Percentiles rank a stretch among this genome's conserved stretches.
phyloP scores from a whole-genome alignment of 2,113 vertebrate species.

The Hyaena hyaena region DNA sequence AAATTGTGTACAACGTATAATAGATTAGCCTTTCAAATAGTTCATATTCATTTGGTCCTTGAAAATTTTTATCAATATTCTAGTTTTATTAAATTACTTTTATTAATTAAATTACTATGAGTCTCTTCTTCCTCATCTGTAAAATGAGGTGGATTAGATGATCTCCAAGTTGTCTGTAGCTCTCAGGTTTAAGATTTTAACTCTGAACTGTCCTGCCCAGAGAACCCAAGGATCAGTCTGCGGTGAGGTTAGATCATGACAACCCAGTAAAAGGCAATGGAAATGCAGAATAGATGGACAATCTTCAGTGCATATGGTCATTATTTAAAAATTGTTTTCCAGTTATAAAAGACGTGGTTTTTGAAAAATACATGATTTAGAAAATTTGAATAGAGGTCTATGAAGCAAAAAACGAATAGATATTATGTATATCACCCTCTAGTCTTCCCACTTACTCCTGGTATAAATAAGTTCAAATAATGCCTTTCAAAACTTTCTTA shows the following conservation, averaged over 20 bases:
- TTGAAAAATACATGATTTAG: neutral
- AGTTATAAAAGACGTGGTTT: constrained; percentile 7
- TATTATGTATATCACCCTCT: neutral
- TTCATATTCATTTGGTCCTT: constrained; percentile 58
- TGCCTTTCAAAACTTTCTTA: constrained; percentile 41
- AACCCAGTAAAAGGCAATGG: neutral
- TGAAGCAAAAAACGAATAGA: constrained; percentile 36
- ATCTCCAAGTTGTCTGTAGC: neutral
- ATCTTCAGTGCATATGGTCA: neutral
- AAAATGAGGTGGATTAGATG: constrained; percentile 40
- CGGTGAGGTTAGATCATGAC: constrained; percentile 34
- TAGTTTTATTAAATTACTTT: constrained; percentile 55
- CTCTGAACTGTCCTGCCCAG: constrained; percentile 17
- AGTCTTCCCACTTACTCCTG: neutral
- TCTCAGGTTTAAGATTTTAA: constrained; percentile 14
- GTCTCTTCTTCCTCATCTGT: neutral
- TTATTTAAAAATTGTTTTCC: constrained; percentile 35
- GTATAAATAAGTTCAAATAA: constrained; percentile 38
- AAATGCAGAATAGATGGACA: constrained; percentile 31
- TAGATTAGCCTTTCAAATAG: constrained; percentile 46
- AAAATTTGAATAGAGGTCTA: neutral
- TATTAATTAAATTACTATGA: neutral
- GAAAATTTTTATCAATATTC: neutral
- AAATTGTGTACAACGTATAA: constrained; percentile 30
- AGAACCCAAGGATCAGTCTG: neutral